Conservation (phyloP, 2,797 vertebrate species). For the Acanthurus tractus region DNA sequence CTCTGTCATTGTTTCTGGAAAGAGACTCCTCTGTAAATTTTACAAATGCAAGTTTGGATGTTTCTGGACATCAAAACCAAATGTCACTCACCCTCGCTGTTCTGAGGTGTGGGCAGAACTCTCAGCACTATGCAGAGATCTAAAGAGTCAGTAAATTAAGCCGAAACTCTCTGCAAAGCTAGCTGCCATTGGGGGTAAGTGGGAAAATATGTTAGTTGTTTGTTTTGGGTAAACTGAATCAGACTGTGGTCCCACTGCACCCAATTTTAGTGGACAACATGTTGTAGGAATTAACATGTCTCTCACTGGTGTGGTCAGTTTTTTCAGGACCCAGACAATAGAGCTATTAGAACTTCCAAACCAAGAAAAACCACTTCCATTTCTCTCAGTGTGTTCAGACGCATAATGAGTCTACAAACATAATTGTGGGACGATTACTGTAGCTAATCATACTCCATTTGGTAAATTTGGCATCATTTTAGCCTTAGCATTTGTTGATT, state of each 20-base stretch:
- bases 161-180: slow-evolving; percentile 10
- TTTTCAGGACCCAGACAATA: slow-evolving; percentile 54
- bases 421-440: slow-evolving; percentile 59
- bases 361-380: slow-evolving; percentile 45
- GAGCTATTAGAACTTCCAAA: slow-evolving; percentile 54
- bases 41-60: background rate
- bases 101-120: slow-evolving; percentile 9
- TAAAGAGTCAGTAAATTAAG: slow-evolving; percentile 24
- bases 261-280: slow-evolving; percentile 50
- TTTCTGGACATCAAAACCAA: slow-evolving; percentile 35
- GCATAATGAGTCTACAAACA: slow-evolving; percentile 59
- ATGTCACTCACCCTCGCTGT: background rate
- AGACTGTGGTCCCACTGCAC: slow-evolving; percentile 44
- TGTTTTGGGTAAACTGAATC: slow-evolving; percentile 48
- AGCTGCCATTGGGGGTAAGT: slow-evolving; percentile 25
- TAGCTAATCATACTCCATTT: slow-evolving; percentile 56
- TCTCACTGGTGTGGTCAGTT: slow-evolving; percentile 37
- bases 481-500: slow-evolving; percentile 39
- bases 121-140: slow-evolving; percentile 16
- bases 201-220: slow-evolving; percentile 51
- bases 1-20: background rate
- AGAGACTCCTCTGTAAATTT: slow-evolving; percentile 6
- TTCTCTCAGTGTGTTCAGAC: slow-evolving; percentile 47
- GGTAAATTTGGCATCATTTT: slow-evolving; percentile 39
- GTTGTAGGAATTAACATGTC: slow-evolving; percentile 49